Evolutionary conservation across 2,113 vertebrate genomes (phyloP).

Genomic region (Eudyptes chrysolophus): DNA sequence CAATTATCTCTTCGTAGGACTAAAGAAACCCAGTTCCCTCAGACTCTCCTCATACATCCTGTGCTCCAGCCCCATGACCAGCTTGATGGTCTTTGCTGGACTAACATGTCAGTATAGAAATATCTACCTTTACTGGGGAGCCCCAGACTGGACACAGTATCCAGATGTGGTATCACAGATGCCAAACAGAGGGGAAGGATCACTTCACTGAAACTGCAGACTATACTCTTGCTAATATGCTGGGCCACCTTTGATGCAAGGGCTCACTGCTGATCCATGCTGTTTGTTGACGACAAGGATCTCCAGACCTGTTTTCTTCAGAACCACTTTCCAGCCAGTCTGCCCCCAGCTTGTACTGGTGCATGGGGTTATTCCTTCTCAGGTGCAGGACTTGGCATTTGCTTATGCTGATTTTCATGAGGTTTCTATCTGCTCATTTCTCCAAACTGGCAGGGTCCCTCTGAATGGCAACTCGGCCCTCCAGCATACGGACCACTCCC

Average conservation of each 20-base stretch:
- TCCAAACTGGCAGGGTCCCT: not conserved
- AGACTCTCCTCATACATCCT: not conserved
- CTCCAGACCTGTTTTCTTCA: not conserved
- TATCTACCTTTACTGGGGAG: not conserved
- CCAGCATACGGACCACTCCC: not conserved
- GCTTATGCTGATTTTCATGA: not conserved
- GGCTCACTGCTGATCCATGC: not conserved
- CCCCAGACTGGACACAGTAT: not conserved
- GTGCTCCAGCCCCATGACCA: not conserved
- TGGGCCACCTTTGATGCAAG: not conserved
- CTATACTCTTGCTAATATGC: not conserved
- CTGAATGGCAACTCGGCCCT: not conserved
- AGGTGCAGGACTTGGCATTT: not conserved
- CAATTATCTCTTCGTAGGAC: not conserved
- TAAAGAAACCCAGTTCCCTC: not conserved
- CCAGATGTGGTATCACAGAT: not conserved
- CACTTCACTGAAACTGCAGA: not conserved
- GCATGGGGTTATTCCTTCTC: not conserved
- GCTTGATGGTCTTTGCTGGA: not conserved
- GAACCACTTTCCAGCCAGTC: not conserved
- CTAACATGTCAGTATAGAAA: not conserved
- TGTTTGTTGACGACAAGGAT: not conserved
- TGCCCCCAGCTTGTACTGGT: not conserved
- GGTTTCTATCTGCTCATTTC: not conserved
- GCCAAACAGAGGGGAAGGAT: not conserved